Percentiles rank a stretch among this genome's conserved stretches.
Evolutionary conservation across 1,140 invertebrate species (phyloP).

Genomic region (Sesamia nonagrioides): DNA sequence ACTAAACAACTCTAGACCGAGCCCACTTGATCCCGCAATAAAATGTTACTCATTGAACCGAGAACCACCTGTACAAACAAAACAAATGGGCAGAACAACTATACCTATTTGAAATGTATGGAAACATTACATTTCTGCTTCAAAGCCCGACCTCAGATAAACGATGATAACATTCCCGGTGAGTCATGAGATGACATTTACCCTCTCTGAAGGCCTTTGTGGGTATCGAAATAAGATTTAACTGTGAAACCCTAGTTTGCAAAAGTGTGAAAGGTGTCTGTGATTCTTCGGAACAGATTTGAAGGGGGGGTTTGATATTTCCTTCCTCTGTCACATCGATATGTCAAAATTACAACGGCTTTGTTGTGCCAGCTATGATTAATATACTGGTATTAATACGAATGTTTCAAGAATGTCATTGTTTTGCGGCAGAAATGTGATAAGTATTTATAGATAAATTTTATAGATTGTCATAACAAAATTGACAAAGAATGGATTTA

Average conservation of each 20-base stretch:
- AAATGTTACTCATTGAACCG: constrained; percentile 28
- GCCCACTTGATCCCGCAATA: constrained; percentile 27
- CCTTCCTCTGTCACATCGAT: constrained; percentile 23
- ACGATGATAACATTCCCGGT: constrained; percentile 35
- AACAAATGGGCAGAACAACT: constrained; percentile 26
- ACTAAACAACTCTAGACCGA: constrained; percentile 32
- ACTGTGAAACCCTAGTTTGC: background rate
- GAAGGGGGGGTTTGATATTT: constrained; percentile 36
- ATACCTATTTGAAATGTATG: constrained; percentile 36
- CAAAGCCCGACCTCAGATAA: constrained; percentile 13
- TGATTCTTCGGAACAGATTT: constrained; percentile 20
- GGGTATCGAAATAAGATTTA: background rate
- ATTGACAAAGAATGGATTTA: background rate
- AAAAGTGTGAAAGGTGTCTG: constrained; percentile 21
- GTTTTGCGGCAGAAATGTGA: background rate
- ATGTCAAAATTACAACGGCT: background rate
- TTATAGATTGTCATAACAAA: too few species aligned
- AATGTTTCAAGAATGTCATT: too few species aligned
- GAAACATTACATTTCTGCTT: constrained; percentile 18
- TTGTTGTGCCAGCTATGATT: background rate
- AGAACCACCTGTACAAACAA: constrained; percentile 28
- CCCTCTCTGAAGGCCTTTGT: background rate
- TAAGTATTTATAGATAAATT: too few species aligned
- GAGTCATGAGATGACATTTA: constrained; percentile 25
- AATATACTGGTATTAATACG: background rate